Base-by-base conservation (phyloP, 2,888 invertebrate genomes). In the Melipona beecheii region DNA sequence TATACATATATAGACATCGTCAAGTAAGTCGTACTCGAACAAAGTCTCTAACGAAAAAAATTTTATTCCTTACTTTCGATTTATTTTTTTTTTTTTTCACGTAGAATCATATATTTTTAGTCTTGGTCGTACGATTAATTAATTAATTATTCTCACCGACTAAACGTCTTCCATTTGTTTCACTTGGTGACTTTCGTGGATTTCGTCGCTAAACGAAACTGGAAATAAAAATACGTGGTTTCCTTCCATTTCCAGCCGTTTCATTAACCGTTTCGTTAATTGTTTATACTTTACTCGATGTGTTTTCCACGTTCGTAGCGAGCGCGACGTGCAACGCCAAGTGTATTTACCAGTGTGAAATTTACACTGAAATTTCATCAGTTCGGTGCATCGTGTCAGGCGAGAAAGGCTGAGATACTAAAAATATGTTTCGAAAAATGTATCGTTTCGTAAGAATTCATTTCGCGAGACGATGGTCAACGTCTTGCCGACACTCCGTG, bases 201-300 rank as follows among this genome's bases (percentile, higher is more conserved):
- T n/a, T 56, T n/a, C 15, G 15, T 15, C n/a, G 15, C n/a, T n/a
- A 56, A 56, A 43, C 5, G 13, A n/a, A n/a, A 56, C 15, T 56
- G n/a, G 15, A 56, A n/a, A 56, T n/a, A 11, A 56, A n/a, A 56
- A n/a, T 13, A 2, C n/a, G 43, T n/a, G n/a, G 43, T 43, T 43
- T 9, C 9, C 11, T 9, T 43, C 43, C 43, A 43, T 43, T 43
- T n/a, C n/a, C n/a, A 43, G n/a, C n/a, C n/a, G 56, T 4, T 56
- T 56, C n/a, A 56, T 56, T n/a, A n/a, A n/a, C 56, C 15, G 56
- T 56, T 56, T n/a, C 56, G n/a, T 56, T 56, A 56, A 56, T 56
- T 56, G 56, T n/a, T 56, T n/a, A 56, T 56, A 56, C n/a, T 56
- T 56, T n/a, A n/a, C 4, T 56, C 56, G n/a, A 5, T n/a, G 0